Percentiles rank a stretch among this genome's conserved stretches.
Conservation (phyloP, 2,113 vertebrate species). For the Tiliqua scincoides region DNA sequence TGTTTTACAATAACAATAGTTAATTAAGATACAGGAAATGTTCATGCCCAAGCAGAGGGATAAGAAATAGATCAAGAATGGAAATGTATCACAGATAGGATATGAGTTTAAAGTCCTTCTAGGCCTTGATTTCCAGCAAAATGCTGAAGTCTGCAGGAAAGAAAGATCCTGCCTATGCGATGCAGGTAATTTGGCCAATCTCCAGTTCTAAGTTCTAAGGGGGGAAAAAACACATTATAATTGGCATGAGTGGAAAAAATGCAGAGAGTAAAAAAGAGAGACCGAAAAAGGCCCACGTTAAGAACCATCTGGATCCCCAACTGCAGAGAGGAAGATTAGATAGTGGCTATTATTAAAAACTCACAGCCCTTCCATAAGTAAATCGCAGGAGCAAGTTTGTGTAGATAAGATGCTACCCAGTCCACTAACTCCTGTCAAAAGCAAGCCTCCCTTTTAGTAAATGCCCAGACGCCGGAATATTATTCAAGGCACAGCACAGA, state of each 20-base stretch:
- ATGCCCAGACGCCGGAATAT: conserved; percentile 25
- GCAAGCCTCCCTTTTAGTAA: conserved; percentile 21
- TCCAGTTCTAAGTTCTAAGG: neutral
- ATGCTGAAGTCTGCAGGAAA: neutral
- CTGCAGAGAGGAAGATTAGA: conserved; percentile 25
- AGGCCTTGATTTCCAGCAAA: conserved; percentile 7
- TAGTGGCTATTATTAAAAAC: conserved; percentile 30
- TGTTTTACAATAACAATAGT: neutral
- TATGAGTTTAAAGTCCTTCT: neutral
- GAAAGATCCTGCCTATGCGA: neutral
- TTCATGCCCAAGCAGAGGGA: neutral
- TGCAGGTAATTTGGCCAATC: neutral
- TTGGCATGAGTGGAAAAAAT: neutral
- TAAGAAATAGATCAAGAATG: neutral
- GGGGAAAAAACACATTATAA: neutral
- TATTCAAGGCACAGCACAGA: conserved; percentile 3
- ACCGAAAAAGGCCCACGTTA: neutral
- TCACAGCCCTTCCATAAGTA: conserved; percentile 32
- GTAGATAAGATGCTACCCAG: conserved; percentile 20
- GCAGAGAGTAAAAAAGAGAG: neutral
- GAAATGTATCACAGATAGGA: neutral
- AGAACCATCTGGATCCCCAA: conserved; percentile 32
- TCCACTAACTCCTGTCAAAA: conserved; percentile 29
- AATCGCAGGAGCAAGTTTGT: conserved; percentile 27
- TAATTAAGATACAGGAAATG: neutral